Conservation (phyloP, 2,797 vertebrate genomes). For the Bryconaethiops microstoma region DNA sequence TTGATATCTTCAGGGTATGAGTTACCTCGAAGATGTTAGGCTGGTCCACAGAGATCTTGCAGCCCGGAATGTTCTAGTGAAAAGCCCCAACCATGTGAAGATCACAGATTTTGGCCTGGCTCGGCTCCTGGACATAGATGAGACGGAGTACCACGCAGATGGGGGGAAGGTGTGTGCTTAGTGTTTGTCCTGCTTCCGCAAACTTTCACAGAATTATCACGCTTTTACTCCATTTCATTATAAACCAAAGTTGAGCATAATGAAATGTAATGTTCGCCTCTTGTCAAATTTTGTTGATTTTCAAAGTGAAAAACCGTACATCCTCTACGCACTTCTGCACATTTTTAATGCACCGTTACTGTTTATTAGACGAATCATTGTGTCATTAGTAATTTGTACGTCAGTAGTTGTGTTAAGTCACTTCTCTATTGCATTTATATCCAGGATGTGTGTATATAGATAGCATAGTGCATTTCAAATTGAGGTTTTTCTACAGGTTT, state of each 20-base stretch:
- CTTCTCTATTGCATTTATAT: too few species aligned
- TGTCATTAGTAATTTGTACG: too few species aligned
- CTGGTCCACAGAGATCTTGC: slow-evolving; percentile 95
- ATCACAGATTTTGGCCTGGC: slow-evolving; percentile 97
- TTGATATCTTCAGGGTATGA: slow-evolving; percentile 86
- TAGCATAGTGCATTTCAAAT: too few species aligned
- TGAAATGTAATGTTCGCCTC: not conserved
- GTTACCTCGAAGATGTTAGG: slow-evolving; percentile 92
- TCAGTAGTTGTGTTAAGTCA: too few species aligned
- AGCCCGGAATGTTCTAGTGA: slow-evolving; percentile 94
- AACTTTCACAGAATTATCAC: not conserved
- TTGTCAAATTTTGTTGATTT: too few species aligned
- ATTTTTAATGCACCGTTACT: too few species aligned
- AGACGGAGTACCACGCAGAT: slow-evolving; percentile 95
- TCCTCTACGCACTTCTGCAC: too few species aligned
- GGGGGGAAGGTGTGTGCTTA: slow-evolving; percentile 85
- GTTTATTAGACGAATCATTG: too few species aligned
- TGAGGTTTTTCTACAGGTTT: too few species aligned
- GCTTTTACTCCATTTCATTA: not conserved
- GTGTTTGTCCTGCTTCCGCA: too few species aligned
- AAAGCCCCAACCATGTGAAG: slow-evolving; percentile 95
- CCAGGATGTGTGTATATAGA: too few species aligned
- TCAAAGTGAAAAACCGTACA: too few species aligned
- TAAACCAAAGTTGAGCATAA: not conserved
- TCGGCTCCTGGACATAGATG: slow-evolving; percentile 91